Evolutionary conservation across 2,888 invertebrate genomes (phyloP), one percentile per base, ranked within the genome.

Genomic region (Micoletzkya japonica): DNA sequence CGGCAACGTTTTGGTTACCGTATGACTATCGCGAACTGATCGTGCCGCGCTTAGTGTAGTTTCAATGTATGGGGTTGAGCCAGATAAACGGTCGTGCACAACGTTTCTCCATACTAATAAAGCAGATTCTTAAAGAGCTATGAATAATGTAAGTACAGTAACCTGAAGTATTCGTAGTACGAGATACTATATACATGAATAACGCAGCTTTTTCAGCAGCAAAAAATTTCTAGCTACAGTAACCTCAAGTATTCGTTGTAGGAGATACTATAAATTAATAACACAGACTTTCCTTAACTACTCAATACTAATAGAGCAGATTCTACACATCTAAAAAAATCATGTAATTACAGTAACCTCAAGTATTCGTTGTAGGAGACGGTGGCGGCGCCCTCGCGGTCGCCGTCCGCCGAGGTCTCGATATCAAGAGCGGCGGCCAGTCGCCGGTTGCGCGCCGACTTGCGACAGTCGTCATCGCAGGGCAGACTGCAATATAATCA

Each of bases 341-440:
- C 39, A 39, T 10, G 17, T 10, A 17, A 20, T 17, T 6, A 6
- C 58, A 24, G 14, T n/a, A 2, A 67, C 67, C 67, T 56, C 61
- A 79, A 54, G 63, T 76, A 74, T 20, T 72, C 73, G 10, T 73
- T 73, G 71, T 75, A 79, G 17, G 76, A 73, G 28, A 79, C 74
- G 2, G 71, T 79, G 14, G 79, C 77, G 1, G 72, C 64, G 20
- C 74, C 20, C n/a, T 70, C 73, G 24, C 71, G 72, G 50, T 74
- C 73, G 60, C 79, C 79, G 10, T 74, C 74, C 10, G 74, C 76
- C 58, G 75, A 75, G 88, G 94, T 94, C 70, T 92, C 91, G 77
- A 96, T 93, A 88, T 95, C 94, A 52, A 97, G 89, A 3, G 94
- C 96, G 68, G 94, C 90, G 14, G 95, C 95, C 74, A 96, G 86